Base-by-base conservation (phyloP, 2,888 invertebrate species). In the Lycophotia porphyrea region DNA sequence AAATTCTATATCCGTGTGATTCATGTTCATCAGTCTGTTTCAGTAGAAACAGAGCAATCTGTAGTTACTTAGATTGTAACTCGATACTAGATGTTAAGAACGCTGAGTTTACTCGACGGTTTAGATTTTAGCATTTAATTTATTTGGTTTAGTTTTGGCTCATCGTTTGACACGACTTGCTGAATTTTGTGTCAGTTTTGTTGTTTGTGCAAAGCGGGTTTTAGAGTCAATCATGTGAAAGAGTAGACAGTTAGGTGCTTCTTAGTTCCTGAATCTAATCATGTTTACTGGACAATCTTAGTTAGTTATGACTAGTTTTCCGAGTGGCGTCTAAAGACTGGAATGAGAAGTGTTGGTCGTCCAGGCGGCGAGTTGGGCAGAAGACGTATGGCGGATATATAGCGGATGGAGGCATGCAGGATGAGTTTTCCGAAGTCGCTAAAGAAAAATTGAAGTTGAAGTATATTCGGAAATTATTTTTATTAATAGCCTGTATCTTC, bases 11-110 rank as follows among this genome's bases (percentile, higher is more conserved):
- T 44, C 49, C 9, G 0, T 55, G 64, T 36, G 18, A 18, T 66
- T 49, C 70, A 68, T 82, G 87, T 87, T 87, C 88, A 88, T 87
- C 88, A 88, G 87, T 78, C 82, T 85, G 84, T 66, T 88, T 82
- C 85, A 88, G 82, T 84, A 49, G 82, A 68, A 85, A 88, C 81
- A 86, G 65, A 76, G 78, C 73, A 72, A 74, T 80, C 81, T 77
- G 84, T 85, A 84, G 55, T 84, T 82, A 78, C 82, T 86, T 80
- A 80, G 79, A 82, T 74, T 67, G 81, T 82, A 72, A 79, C 80
- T 68, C 49, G 69, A 87, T 74, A 80, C 76, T 78, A 77, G 74
- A 83, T 75, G 60, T 52, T 78, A 83, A 84, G 79, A 85, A 80
- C 67, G 71, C 78, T 72, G 73, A 76, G 36, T 76, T 68, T 60